These are phyloP conservation scores for Drosophila greeni DNA, from an alignment of 2,888 invertebrate species.

Conservation along the genomic window DNA sequence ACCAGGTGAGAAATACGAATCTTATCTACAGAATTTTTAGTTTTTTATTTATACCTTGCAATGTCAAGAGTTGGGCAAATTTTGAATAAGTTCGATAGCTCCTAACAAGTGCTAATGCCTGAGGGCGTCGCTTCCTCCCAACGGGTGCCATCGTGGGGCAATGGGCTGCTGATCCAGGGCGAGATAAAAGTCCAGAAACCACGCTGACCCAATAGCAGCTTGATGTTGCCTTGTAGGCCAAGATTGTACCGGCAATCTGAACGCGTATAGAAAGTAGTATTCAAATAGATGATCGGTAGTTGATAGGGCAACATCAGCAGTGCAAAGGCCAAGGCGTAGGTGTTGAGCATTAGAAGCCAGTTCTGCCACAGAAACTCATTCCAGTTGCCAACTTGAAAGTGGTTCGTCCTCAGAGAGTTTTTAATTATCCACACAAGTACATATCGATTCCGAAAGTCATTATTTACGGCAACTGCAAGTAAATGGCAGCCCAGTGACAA, in stretches of 20 bases:
- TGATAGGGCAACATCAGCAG: conserved; percentile 79
- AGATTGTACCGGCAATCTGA: conserved; percentile 82
- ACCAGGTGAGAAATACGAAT: conserved; percentile 80
- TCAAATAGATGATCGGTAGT: conserved; percentile 17
- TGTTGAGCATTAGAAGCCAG: conserved; percentile 79
- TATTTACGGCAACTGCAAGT: background rate
- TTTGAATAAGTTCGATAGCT: background rate
- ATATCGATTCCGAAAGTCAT: background rate
- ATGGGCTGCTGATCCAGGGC: conserved; percentile 86
- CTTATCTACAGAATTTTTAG: background rate
- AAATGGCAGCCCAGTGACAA: conserved; percentile 85
- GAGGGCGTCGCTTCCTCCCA: conserved; percentile 76
- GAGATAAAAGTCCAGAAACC: conserved; percentile 89
- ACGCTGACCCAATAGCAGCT: conserved; percentile 86
- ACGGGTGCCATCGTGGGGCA: conserved; percentile 87
- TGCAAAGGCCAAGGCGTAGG: conserved; percentile 82
- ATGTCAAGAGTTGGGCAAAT: background rate
- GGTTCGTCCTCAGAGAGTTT: background rate
- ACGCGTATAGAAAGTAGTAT: conserved; percentile 11
- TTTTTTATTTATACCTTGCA: background rate
- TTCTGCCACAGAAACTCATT: background rate
- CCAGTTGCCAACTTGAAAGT: background rate
- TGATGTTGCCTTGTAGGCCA: conserved; percentile 86
- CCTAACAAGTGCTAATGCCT: background rate
- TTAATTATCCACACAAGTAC: background rate